These are phyloP conservation scores for Phrynosoma blainvillii DNA, from an alignment of 2,113 vertebrate species.

Conservation along the genomic window DNA sequence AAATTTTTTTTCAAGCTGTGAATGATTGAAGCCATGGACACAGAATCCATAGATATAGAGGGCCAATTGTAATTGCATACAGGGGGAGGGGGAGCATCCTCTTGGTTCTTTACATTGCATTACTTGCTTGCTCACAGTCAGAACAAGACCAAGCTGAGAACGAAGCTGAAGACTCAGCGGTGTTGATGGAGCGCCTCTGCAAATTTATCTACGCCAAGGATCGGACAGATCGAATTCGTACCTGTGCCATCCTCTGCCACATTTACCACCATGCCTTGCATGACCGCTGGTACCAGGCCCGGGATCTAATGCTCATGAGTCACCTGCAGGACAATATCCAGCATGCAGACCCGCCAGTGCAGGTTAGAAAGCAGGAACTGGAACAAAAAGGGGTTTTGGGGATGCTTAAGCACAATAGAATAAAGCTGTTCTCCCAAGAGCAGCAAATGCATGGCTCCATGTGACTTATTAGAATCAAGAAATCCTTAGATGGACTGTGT, in stretches of 20 bases:
- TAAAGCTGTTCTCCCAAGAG: not conserved
- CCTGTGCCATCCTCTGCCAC: conserved; percentile 92
- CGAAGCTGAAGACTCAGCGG: conserved; percentile 86
- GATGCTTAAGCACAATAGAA: no score
- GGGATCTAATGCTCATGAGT: conserved; percentile 94
- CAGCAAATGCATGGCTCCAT: not conserved
- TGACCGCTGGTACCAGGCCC: conserved; percentile 92
- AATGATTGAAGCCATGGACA: no score
- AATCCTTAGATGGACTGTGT: not conserved
- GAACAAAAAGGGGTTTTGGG: no score
- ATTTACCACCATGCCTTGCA: conserved; percentile 94
- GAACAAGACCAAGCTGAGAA: conserved; percentile 91
- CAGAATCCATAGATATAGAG: no score
- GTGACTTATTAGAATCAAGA: not conserved
- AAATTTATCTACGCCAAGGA: conserved; percentile 92
- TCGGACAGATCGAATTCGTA: conserved; percentile 90
- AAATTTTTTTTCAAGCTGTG: no score
- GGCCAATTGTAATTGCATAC: no score
- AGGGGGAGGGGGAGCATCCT: no score
- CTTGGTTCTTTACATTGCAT: no score
- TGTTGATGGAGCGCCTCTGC: conserved; percentile 90
- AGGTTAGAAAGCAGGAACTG: conserved; percentile 72
- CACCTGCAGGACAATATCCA: conserved; percentile 95
- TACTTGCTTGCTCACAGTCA: conserved; percentile 68
- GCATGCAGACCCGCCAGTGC: conserved; percentile 90